Evolutionary conservation across 1,140 invertebrate species (phyloP).

Genomic region (Ptiloglossa arizonensis): DNA sequence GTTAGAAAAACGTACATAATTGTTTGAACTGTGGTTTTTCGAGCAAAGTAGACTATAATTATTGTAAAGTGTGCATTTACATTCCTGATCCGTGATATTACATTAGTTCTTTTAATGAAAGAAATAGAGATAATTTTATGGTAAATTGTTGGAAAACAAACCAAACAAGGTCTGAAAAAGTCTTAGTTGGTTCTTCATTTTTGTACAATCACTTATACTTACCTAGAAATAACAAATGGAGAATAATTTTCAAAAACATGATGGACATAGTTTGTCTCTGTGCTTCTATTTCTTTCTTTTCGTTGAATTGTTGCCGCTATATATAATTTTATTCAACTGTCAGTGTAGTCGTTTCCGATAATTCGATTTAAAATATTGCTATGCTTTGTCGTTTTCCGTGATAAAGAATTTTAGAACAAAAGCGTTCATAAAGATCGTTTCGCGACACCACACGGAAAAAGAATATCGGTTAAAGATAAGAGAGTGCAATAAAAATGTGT

Average conservation of each 20-base stretch:
- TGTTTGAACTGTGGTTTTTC: background rate
- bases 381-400: background rate
- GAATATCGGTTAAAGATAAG: background rate
- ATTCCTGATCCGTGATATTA: too few relatives aligned
- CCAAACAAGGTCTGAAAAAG: too few relatives aligned
- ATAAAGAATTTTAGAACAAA: background rate
- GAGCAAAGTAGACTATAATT: too few relatives aligned
- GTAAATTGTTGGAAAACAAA: too few relatives aligned
- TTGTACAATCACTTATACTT: too few relatives aligned
- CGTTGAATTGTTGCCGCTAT: background rate
- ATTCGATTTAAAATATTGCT: constrained; percentile 20
- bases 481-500: background rate
- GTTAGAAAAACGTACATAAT: background rate
- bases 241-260: constrained; percentile 36
- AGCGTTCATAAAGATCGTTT: background rate
- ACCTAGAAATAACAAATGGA: constrained; percentile 38
- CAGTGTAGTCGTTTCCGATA: background rate
- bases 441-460: background rate
- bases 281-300: background rate
- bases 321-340: background rate
- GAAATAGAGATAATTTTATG: too few relatives aligned
- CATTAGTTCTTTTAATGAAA: too few relatives aligned
- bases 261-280: background rate
- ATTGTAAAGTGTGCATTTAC: too few relatives aligned
- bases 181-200: too few relatives aligned